phyloP scores from a whole-genome alignment of 2,797 vertebrate genomes.

The Zalophus californianus region DNA sequence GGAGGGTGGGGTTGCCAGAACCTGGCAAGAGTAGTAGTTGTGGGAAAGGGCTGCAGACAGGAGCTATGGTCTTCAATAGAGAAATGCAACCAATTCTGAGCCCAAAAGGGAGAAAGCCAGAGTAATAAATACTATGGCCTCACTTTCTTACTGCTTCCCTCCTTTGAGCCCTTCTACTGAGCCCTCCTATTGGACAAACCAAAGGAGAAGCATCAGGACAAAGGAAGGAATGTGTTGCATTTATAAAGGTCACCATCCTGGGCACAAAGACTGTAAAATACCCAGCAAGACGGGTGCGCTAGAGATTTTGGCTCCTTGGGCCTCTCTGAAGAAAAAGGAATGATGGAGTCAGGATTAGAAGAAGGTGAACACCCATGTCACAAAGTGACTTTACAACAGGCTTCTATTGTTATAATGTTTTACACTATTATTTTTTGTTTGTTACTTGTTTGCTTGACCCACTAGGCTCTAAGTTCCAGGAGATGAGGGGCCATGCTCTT shows the following conservation, averaged over 20 bases:
- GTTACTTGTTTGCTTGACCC: neutral
- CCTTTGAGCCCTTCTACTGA: neutral
- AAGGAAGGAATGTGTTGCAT: neutral
- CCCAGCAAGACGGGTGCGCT: neutral
- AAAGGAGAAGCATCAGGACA: neutral
- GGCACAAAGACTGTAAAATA: neutral
- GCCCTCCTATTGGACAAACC: neutral
- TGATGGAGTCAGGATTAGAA: neutral
- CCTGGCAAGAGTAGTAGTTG: neutral
- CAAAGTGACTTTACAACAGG: neutral
- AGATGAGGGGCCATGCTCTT: neutral
- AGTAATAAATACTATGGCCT: neutral
- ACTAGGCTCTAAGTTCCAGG: neutral
- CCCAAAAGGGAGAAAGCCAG: neutral
- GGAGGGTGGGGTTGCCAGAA: neutral
- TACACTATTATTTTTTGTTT: neutral
- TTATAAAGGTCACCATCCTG: neutral
- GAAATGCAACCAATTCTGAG: neutral
- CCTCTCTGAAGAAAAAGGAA: neutral
- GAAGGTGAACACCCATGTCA: neutral
- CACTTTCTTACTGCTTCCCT: neutral
- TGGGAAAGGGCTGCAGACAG: neutral
- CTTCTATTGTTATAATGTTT: neutral
- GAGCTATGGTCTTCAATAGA: neutral
- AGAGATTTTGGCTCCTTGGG: neutral